A percentile compares a stretch with the other conserved stretches of the same genome.
Conservation (phyloP, 2,113 vertebrate species). For the Pholis gunnellus region DNA sequence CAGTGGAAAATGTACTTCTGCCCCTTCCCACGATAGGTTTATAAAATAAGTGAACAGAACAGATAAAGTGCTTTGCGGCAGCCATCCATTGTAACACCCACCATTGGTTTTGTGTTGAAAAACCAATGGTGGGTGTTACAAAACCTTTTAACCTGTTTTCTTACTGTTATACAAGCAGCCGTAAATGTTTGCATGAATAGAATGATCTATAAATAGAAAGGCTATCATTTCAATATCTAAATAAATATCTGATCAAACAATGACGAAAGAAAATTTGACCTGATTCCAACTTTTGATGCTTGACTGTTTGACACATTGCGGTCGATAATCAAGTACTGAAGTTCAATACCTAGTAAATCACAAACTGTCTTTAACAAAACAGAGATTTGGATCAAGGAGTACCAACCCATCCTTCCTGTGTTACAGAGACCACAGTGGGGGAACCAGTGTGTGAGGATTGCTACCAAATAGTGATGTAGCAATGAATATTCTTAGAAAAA, state of each 20-base stretch:
- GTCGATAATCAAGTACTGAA: neutral
- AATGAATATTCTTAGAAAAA: neutral
- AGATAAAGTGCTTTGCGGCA: constrained; percentile 1
- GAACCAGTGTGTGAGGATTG: neutral
- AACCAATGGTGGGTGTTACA: too few species aligned
- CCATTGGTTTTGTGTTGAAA: constrained; percentile 9
- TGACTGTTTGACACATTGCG: neutral
- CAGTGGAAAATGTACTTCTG: neutral
- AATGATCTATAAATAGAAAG: neutral
- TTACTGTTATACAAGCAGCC: neutral
- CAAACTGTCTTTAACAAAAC: neutral
- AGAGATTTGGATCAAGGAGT: neutral
- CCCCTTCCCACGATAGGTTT: neutral
- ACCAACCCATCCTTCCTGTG: neutral
- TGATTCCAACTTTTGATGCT: neutral
- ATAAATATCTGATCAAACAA: neutral
- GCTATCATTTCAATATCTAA: neutral
- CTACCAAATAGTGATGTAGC: neutral
- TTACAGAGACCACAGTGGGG: neutral
- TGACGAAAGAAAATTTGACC: neutral
- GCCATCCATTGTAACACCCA: neutral
- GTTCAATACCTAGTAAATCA: neutral
- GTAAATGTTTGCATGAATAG: neutral
- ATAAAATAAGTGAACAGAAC: constrained; percentile 30
- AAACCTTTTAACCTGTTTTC: neutral